These are phyloP conservation scores for Philhelius pedissequus DNA, from an alignment of 2,888 invertebrate genomes.

Conservation along the genomic window DNA sequence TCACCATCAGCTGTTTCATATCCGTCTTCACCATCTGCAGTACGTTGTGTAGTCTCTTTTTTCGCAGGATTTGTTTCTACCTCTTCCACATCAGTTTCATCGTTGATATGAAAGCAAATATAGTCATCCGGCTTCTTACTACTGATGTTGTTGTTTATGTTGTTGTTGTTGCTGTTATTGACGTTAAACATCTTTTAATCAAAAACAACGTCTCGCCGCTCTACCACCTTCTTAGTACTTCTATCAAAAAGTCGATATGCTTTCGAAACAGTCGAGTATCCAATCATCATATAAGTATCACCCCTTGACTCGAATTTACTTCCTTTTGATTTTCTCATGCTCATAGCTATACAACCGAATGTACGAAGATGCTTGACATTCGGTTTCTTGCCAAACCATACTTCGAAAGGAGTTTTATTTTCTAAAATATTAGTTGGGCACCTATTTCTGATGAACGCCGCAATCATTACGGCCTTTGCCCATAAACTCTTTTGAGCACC, in stretches of 20 bases:
- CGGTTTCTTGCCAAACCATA: too few relatives aligned
- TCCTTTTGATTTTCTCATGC: too few relatives aligned
- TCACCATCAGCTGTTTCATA: neutral
- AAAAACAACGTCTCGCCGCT: neutral
- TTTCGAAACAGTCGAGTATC: constrained; percentile 28
- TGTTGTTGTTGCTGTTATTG: neutral
- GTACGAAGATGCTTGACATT: too few relatives aligned
- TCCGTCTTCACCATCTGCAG: neutral
- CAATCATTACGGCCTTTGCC: too few relatives aligned
- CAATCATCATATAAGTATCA: constrained; percentile 43
- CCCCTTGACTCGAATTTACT: constrained; percentile 60
- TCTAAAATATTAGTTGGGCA: too few relatives aligned
- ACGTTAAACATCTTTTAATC: neutral
- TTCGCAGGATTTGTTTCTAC: neutral
- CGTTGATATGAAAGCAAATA: neutral
- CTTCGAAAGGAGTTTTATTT: too few relatives aligned
- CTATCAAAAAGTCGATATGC: constrained; percentile 31
- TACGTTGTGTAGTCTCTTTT: neutral
- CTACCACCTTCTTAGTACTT: constrained; percentile 31
- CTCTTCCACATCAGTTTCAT: neutral
- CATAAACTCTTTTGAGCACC: too few relatives aligned
- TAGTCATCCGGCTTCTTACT: neutral
- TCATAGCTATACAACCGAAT: too few relatives aligned
- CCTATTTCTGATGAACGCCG: too few relatives aligned
- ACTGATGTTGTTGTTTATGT: neutral